Conservation (phyloP, 2,113 vertebrate genomes). For the Taurulus bubalis region DNA sequence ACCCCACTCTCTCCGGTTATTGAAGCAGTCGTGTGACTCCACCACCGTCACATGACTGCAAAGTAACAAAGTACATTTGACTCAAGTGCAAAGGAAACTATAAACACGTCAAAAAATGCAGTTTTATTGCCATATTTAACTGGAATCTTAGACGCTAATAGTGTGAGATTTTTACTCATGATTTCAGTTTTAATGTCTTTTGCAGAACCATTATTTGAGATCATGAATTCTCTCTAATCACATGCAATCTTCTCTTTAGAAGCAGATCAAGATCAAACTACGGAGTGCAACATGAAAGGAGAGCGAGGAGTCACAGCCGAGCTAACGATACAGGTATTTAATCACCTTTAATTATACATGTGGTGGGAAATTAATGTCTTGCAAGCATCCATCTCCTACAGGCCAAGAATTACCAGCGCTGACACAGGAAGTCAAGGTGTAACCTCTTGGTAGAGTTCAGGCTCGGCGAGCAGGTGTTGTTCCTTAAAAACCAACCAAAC, state of each 20-base stretch:
- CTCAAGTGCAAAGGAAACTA: no score
- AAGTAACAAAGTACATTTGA: no score
- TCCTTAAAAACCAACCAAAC: no score
- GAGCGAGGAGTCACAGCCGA: slow-evolving; percentile 34
- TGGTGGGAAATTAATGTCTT: slow-evolving; percentile 30
- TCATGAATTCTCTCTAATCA: slow-evolving; percentile 57
- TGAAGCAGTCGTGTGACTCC: no score
- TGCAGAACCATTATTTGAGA: slow-evolving; percentile 17
- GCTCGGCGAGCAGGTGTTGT: no score
- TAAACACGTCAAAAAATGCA: neutral
- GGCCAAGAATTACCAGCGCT: neutral
- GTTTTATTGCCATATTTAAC: neutral
- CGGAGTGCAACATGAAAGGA: slow-evolving; percentile 53
- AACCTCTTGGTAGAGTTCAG: slow-evolving; percentile 27
- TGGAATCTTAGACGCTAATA: neutral
- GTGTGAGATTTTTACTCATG: neutral
- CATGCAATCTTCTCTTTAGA: slow-evolving; percentile 56
- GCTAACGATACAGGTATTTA: slow-evolving; percentile 46
- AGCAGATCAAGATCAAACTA: slow-evolving; percentile 48
- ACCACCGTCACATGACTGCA: no score
- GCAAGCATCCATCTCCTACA: slow-evolving; percentile 1
- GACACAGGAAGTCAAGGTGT: slow-evolving; percentile 38
- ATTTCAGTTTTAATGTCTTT: neutral
- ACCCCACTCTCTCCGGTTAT: no score
- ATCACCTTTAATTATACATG: slow-evolving; percentile 70